Base-by-base conservation (phyloP, 2,797 vertebrate genomes). In the Knipowitschia caucasica region DNA sequence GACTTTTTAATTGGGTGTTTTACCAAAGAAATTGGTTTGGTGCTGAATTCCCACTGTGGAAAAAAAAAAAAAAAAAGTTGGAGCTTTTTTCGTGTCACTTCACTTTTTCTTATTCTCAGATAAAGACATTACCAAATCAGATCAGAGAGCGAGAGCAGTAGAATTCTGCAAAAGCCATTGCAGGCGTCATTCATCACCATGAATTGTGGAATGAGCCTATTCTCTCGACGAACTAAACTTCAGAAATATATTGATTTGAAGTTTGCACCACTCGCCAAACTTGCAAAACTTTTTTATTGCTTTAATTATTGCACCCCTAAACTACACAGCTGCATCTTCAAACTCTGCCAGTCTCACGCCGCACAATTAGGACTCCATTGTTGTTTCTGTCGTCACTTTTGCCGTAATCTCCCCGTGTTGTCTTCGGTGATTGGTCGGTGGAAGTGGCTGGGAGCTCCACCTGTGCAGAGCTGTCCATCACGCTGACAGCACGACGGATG, bases 391-490 rank as follows among this genome's bases (percentile, higher is more conserved):
- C 5, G 29, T 40, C 24, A 40, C 7, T 11, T 53, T 64, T 53
- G 3, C 15, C 36, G 30, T 36, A 45, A 56, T 50, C 20, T 52
- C 29, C 35, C 26, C n/a, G 4, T 26, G 50, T 39, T 10, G 35
- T n/a, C 17, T 33, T 8, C 39, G 31, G 5, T 42, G 10, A 53
- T 42, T 21, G 40, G 21, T 45, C 6, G 50, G 56, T 25, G 52
- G 20, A 26, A 30, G 47, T 36, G 31, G 47, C 29, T 46, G 27
- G 45, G 17, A 36, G 26, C 17, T 7, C 10, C 5, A 35, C 21
- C 38, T 42, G n/a, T 62, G 49, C 53, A n/a, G 45, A 55, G 55
- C 47, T 62, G 38, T 63, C 59, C 30, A 65, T 77, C 65, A 66
- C 25, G 55, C 45, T 43, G 61, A 62, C 73, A 56, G 52, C 45